phyloP scores from a whole-genome alignment of 2,888 invertebrate species.

The Cancer borealis region DNA sequence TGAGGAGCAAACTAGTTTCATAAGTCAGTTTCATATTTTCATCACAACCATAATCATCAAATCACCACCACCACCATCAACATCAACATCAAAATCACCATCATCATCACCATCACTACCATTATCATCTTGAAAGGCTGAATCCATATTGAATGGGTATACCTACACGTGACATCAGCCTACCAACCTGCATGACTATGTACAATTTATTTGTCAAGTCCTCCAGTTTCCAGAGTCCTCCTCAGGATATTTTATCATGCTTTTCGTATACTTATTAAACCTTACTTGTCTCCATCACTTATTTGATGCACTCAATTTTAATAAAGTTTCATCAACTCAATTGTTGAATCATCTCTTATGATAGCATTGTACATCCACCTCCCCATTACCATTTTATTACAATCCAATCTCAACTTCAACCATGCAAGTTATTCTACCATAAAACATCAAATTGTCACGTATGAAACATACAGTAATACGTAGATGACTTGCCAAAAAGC shows the following conservation, averaged over 20 bases:
- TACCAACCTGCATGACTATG: background rate
- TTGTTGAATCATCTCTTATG: background rate
- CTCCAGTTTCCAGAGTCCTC: background rate
- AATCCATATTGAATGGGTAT: background rate
- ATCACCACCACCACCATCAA: no score
- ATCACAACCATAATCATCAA: background rate
- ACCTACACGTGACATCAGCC: background rate
- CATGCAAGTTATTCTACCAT: background rate
- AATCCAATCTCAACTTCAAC: background rate
- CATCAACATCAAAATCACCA: no score
- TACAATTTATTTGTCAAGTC: background rate
- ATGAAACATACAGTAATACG: background rate
- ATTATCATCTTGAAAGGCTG: background rate
- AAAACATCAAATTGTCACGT: background rate
- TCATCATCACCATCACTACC: no score
- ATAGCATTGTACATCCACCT: background rate
- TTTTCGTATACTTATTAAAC: background rate
- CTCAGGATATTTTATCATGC: background rate
- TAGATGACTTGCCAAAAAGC: background rate
- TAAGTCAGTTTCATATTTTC: background rate
- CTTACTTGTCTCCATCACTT: background rate
- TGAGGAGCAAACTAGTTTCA: no score
- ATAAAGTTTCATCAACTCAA: background rate
- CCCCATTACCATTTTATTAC: background rate
- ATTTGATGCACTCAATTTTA: background rate